Conservation (phyloP, 2,113 vertebrate species). For the Cyprinodon tularosa region DNA sequence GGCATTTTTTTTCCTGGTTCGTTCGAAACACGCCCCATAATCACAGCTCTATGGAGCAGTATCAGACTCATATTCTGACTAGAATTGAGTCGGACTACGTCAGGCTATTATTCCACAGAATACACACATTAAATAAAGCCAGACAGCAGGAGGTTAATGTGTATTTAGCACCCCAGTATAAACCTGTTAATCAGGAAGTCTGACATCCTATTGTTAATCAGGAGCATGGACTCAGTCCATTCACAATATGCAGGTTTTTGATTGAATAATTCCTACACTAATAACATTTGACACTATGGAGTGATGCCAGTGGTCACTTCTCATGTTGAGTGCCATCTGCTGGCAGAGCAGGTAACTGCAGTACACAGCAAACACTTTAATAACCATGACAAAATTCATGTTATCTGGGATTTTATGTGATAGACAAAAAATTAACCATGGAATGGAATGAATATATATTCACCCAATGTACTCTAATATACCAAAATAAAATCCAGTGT, state of each 20-base stretch:
- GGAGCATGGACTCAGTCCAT: not conserved
- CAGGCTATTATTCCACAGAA: not conserved
- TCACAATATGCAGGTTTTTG: not conserved
- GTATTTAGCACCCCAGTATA: not conserved
- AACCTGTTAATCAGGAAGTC: not conserved
- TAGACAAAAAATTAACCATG: not conserved
- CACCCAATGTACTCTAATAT: not conserved
- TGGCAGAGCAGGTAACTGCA: slow-evolving; percentile 15
- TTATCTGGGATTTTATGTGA: not conserved
- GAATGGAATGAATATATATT: not conserved
- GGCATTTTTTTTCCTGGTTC: too few relatives aligned
- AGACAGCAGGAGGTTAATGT: not conserved
- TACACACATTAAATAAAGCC: not conserved
- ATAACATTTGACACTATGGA: not conserved
- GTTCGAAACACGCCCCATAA: too few relatives aligned
- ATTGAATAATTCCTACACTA: not conserved
- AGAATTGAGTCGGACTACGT: too few relatives aligned
- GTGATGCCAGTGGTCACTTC: not conserved
- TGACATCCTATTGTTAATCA: not conserved
- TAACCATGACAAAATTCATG: not conserved
- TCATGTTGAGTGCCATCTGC: slow-evolving; percentile 47
- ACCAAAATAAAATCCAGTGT: not conserved
- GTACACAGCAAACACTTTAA: not conserved
- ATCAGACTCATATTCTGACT: too few relatives aligned
- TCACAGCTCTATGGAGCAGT: too few relatives aligned